Evolutionary conservation across 1,140 invertebrate genomes (phyloP).

Genomic region (Zaprionus inermis): DNA sequence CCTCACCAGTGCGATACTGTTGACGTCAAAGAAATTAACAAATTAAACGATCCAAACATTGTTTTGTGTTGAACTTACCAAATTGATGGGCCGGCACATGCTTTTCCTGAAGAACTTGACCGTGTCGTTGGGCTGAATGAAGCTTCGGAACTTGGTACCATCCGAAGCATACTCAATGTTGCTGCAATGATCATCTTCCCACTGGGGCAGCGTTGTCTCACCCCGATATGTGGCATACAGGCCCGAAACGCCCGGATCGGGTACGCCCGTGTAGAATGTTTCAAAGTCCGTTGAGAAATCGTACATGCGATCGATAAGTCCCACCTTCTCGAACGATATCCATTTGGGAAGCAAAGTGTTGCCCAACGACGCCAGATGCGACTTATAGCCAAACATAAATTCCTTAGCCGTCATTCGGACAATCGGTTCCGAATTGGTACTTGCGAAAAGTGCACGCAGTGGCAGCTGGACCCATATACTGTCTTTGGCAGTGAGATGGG

Average conservation of each 20-base stretch:
- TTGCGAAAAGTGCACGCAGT: constrained; percentile 88
- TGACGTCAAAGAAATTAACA: constrained; percentile 47
- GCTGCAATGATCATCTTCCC: constrained; percentile 89
- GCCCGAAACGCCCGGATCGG: constrained; percentile 87
- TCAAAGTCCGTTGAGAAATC: constrained; percentile 92
- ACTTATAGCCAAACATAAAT: constrained; percentile 93
- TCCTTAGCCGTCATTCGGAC: constrained; percentile 91
- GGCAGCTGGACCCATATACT: constrained; percentile 87
- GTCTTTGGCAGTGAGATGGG: constrained; percentile 88
- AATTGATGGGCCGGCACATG: constrained; percentile 89
- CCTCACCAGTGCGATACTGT: constrained; percentile 87
- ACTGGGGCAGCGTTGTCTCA: constrained; percentile 89
- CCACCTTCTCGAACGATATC: constrained; percentile 93
- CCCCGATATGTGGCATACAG: constrained; percentile 92
- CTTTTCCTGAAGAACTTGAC: constrained; percentile 92
- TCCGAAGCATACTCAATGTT: constrained; percentile 92
- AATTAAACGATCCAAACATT: not conserved
- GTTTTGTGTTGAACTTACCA: constrained; percentile 87
- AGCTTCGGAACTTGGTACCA: constrained; percentile 92
- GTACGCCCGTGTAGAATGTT: constrained; percentile 91
- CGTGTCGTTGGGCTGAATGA: constrained; percentile 88
- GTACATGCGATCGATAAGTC: constrained; percentile 94
- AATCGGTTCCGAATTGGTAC: constrained; percentile 88
- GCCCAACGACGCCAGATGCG: constrained; percentile 89
- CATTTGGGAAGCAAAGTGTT: constrained; percentile 91